A percentile compares a stretch with the other conserved stretches of the same genome.
These are phyloP conservation scores for Oncorhynchus clarkii DNA, from an alignment of 2,113 vertebrate species.

Conservation along the genomic window DNA sequence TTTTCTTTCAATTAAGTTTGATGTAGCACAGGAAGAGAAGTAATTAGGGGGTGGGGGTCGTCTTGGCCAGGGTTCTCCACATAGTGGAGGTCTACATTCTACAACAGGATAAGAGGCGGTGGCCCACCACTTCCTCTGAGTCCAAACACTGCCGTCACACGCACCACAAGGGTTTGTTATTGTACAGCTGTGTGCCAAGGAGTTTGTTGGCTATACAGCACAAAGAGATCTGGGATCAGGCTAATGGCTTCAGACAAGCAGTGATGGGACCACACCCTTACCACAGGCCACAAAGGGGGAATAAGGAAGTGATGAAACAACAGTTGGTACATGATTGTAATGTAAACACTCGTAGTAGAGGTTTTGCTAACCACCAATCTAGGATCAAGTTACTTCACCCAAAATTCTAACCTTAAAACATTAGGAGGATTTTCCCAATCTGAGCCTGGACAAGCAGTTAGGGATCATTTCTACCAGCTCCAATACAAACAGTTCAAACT, in stretches of 20 bases:
- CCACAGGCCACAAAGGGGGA: neutral
- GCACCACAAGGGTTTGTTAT: neutral
- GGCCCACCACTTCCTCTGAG: neutral
- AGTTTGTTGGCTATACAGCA: too few relatives aligned
- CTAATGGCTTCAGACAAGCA: neutral
- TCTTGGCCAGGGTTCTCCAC: neutral
- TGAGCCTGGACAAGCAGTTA: too few relatives aligned
- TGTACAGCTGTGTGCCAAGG: neutral
- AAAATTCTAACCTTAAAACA: too few relatives aligned
- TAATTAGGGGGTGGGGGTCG: neutral
- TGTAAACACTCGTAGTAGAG: too few relatives aligned
- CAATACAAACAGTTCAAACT: too few relatives aligned
- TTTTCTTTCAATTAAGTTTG: too few relatives aligned
- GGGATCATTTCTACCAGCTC: too few relatives aligned
- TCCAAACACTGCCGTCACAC: neutral
- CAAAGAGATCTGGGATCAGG: too few relatives aligned
- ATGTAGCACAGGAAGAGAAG: neutral
- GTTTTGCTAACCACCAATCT: too few relatives aligned
- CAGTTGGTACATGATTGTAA: neutral
- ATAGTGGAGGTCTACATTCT: neutral
- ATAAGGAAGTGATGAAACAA: neutral
- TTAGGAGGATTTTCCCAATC: too few relatives aligned
- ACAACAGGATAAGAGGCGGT: neutral
- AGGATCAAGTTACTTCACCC: too few relatives aligned
- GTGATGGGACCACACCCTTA: slow-evolving; percentile 1